Percentiles rank a stretch among this genome's conserved stretches.
These are phyloP conservation scores for Mungos mungo DNA, from an alignment of 2,113 vertebrate species.

Conservation along the genomic window DNA sequence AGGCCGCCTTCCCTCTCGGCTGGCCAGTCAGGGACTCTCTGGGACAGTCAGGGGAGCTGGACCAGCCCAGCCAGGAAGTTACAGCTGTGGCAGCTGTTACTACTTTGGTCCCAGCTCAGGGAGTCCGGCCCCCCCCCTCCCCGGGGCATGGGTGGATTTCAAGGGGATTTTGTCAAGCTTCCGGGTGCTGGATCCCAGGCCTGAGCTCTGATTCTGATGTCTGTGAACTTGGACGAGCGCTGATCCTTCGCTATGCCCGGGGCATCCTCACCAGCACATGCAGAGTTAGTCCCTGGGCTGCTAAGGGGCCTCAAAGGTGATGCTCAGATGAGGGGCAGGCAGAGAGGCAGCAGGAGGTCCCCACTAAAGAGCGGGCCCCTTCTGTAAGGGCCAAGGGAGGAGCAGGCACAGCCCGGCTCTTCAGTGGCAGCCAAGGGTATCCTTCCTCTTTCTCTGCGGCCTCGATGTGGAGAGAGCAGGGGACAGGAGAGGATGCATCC, in stretches of 20 bases:
- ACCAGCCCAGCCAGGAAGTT: slow-evolving; percentile 74
- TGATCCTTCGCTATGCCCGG: not conserved
- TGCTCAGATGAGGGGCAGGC: not conserved
- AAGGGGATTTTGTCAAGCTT: not conserved
- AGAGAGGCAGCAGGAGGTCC: not conserved
- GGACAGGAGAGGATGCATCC: not conserved
- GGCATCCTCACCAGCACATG: not conserved
- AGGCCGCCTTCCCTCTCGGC: slow-evolving; percentile 17
- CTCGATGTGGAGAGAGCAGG: not conserved
- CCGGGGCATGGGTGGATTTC: not conserved
- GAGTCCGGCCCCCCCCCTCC: not conserved
- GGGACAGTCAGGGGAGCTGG: not conserved
- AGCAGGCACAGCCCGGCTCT: not conserved
- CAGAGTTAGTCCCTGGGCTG: not conserved
- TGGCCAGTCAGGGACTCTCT: slow-evolving; percentile 17
- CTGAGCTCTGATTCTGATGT: not conserved
- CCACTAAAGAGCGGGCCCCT: not conserved
- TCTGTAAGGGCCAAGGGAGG: not conserved
- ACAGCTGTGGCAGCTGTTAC: not conserved
- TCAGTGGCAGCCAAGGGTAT: no score
- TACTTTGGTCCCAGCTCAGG: not conserved
- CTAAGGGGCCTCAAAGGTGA: not conserved
- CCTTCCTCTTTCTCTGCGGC: not conserved
- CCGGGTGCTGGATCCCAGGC: not conserved
- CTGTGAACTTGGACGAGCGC: not conserved